These are phyloP conservation scores for Progne subis DNA, from an alignment of 2,113 vertebrate genomes.

Conservation along the genomic window DNA sequence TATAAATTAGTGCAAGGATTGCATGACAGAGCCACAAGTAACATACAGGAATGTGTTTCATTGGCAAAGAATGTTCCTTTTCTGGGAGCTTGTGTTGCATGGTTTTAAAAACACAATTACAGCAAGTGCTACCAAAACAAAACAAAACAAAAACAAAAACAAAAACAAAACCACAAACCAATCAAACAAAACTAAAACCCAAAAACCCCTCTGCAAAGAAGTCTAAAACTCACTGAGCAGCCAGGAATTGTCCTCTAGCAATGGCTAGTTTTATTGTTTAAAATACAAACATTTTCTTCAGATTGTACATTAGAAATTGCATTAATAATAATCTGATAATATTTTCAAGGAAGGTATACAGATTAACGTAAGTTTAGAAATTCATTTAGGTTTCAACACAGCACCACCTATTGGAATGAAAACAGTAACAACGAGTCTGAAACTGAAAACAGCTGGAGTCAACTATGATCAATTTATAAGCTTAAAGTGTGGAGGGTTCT, in stretches of 20 bases:
- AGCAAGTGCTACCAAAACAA: not conserved
- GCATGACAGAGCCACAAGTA: not conserved
- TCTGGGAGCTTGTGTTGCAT: not conserved
- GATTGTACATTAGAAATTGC: not conserved
- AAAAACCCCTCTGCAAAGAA: not conserved
- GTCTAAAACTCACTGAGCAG: not conserved
- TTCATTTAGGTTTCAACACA: not conserved
- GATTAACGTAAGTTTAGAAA: not conserved
- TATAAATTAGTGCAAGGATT: not conserved
- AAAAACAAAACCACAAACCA: not conserved
- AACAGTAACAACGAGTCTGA: not conserved
- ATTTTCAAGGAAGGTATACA: not conserved
- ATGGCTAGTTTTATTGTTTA: not conserved
- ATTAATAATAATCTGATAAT: not conserved
- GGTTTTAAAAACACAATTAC: not conserved
- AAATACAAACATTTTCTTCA: not conserved
- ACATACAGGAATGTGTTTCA: not conserved
- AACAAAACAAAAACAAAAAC: no score
- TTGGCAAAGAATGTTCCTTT: not conserved
- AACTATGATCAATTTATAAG: not conserved
- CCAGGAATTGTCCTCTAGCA: not conserved
- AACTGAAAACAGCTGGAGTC: not conserved
- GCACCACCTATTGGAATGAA: conserved; percentile 45
- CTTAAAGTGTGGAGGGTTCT: not conserved
- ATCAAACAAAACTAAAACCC: not conserved